Evolutionary conservation across 2,888 invertebrate genomes (phyloP), one percentile per base, ranked within the genome.

Genomic region (Blomia tropicalis): DNA sequence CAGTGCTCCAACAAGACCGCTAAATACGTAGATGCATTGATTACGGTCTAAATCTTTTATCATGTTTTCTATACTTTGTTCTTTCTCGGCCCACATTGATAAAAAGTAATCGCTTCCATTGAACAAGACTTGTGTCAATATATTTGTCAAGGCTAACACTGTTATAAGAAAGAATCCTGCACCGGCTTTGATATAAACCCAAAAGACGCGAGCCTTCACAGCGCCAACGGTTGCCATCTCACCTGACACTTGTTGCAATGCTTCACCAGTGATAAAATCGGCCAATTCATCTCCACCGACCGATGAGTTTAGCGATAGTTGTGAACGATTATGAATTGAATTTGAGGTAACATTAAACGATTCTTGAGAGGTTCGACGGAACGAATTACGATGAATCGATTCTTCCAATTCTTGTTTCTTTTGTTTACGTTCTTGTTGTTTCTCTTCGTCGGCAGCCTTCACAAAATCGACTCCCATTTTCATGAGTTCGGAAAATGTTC

Each of bases 31-130:
- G n/a, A 63, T 53, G 14, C 56, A 56, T 22, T 27, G n/a, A 22
- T 65, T 36, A 2, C 22, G 19, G 1, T 44, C 19, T 0, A 64
- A 31, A 14, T 41, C 27, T 1, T 61, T 53, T n/a, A 63, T 27
- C 30, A 60, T 41, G 1, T 58, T 29, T 3, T 5, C n/a, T 7
- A n/a, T 31, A n/a, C 3, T 14, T 4, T 30, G 5, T 32, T 66
- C 62, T 14, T 59, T 62, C 22, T 66, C 62, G 3, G 66, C 63
- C 66, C 66, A 66, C 1, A 56, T 17, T n/a, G 63, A 47, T 14
- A 66, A 54, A 61, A 66, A 66, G 32, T 58, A 64, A 44, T 66
- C 66, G 41, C 47, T 58, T 22, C 64, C 66, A 44, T 51, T 66
- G 32, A 66, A 66, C 17, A 66, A 59, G 7, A 59, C 1, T 59